Evolutionary conservation across 2,113 vertebrate genomes (phyloP).

Genomic region (Saiga tatarica): DNA sequence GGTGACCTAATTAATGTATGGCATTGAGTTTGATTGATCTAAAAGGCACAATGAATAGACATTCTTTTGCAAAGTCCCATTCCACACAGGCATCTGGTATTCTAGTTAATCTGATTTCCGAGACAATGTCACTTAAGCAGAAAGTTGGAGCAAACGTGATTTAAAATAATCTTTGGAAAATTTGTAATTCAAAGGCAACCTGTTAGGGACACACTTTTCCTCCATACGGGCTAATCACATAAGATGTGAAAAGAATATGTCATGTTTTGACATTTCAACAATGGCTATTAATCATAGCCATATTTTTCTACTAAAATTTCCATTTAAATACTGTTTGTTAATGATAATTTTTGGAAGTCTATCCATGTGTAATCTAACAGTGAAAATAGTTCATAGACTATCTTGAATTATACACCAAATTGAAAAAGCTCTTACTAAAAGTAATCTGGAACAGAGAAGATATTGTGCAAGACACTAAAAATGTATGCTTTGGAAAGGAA

Average conservation of each 20-base stretch:
- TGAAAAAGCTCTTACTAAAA: conserved; percentile 41
- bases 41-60: background rate
- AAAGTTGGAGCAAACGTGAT: background rate
- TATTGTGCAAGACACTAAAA: conserved; percentile 32
- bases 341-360: background rate
- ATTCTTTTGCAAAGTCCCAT: background rate
- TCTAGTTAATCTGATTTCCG: background rate
- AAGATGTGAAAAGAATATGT: background rate
- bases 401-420: conserved; percentile 37
- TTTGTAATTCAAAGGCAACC: conserved; percentile 3
- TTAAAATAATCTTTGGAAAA: conserved; percentile 28
- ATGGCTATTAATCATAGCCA: conserved; percentile 20
- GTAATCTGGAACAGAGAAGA: conserved; percentile 51
- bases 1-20: background rate
- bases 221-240: background rate
- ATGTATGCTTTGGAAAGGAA: conserved; percentile 30
- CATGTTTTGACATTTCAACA: conserved; percentile 34
- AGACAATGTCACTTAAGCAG: conserved; percentile 13
- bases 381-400: background rate
- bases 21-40: background rate
- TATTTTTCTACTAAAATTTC: conserved; percentile 25
- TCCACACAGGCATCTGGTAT: background rate
- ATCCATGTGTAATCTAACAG: background rate
- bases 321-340: conserved; percentile 32
- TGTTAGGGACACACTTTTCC: background rate